Conservation (phyloP, 2,888 invertebrate species). For the Epinotia nisella region DNA sequence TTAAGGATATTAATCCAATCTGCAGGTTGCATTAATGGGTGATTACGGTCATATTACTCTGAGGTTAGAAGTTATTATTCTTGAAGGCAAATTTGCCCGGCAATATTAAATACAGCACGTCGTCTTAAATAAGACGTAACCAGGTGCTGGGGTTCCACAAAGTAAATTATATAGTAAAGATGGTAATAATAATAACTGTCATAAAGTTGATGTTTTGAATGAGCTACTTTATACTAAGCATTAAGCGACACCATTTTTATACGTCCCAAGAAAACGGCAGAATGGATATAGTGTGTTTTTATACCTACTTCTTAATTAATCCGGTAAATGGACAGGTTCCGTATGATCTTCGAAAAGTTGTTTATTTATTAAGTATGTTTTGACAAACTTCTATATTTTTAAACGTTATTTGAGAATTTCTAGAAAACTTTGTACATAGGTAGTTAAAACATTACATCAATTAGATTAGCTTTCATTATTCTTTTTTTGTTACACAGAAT, state of each 20-base stretch:
- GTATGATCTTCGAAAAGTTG: not conserved
- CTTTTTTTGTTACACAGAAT: no score
- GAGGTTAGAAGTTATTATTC: constrained; percentile 41
- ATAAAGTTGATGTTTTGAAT: constrained; percentile 23
- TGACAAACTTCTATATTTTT: no score
- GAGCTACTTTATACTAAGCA: constrained; percentile 15
- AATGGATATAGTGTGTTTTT: not conserved
- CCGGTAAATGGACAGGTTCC: constrained; percentile 3
- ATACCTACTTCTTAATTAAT: constrained; percentile 1
- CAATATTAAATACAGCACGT: constrained; percentile 36
- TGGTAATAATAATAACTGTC: constrained; percentile 33
- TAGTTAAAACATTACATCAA: no score
- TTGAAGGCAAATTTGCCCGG: constrained; percentile 30
- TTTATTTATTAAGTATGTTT: no score
- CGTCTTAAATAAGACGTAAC: constrained; percentile 30
- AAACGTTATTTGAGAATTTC: no score
- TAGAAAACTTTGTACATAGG: no score
- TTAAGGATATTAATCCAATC: constrained; percentile 37
- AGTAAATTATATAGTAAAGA: constrained; percentile 34
- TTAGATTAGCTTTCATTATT: no score
- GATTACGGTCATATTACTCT: constrained; percentile 40
- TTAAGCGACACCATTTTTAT: constrained; percentile 5
- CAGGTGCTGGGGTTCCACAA: constrained; percentile 34
- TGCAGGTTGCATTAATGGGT: constrained; percentile 41
- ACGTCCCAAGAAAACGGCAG: not conserved